These are phyloP conservation scores for Penaeus japonicus DNA, from an alignment of 1,140 invertebrate species.

Conservation along the genomic window DNA sequence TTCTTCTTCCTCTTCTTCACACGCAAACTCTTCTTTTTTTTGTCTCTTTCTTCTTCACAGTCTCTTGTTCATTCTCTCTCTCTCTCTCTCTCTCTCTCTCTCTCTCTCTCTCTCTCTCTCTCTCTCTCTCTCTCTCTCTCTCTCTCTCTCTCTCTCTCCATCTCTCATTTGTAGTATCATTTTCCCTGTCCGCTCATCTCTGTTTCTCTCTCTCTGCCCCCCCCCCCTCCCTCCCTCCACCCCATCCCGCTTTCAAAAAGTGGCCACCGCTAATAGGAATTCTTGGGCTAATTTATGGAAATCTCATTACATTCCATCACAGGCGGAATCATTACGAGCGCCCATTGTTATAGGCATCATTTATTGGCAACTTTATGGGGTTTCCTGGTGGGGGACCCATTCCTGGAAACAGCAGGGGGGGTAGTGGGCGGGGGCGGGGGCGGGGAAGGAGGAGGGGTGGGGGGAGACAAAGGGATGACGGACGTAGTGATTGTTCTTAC, in stretches of 20 bases:
- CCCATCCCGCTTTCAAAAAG: background rate
- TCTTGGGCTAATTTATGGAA: conserved; percentile 52
- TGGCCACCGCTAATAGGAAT: conserved; percentile 22
- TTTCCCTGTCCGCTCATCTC: background rate
- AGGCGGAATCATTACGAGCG: conserved; percentile 44
- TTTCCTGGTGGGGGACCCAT: conserved; percentile 41
- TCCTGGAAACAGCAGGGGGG: conserved; percentile 35
- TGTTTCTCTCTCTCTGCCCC: background rate
- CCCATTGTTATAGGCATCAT: conserved; percentile 47
- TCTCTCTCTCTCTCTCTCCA: background rate
- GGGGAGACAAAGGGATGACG: background rate
- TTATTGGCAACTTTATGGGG: conserved; percentile 51
- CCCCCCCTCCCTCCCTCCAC: background rate
- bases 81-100: background rate
- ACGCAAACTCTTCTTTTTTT: background rate
- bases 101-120: conserved; percentile 15
- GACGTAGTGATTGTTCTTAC: background rate
- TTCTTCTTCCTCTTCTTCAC: background rate
- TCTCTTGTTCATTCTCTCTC: background rate
- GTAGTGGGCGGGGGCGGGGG: background rate
- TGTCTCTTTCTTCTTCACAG: background rate
- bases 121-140: conserved; percentile 10
- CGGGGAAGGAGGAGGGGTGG: background rate
- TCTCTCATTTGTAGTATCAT: background rate
- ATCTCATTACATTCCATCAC: conserved; percentile 56